Base-by-base conservation (phyloP, 2,888 invertebrate species). In the Gymnoscelis rufifasciata region DNA sequence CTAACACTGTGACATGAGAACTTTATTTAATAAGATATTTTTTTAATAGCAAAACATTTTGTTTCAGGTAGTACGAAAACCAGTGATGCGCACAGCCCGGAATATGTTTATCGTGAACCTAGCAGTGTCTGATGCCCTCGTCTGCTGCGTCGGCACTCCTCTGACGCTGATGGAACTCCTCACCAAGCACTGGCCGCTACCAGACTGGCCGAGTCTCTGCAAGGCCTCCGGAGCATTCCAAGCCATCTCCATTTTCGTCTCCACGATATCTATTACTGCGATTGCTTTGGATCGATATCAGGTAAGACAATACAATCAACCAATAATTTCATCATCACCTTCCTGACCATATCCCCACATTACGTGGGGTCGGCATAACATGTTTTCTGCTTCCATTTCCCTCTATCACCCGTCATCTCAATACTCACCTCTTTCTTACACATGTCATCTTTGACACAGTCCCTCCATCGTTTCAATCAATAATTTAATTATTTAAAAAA, bases 241-340 rank as follows among this genome's bases (percentile, higher is more conserved):
- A 73, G 97, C 95, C 0, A 93, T 94, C 53, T 97, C 96, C 65
- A 95, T 97, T 60, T 97, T 96, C 74, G 96, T 97, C 0, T 97
- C 97, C 0, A 97, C 97, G 0, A 95, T 97, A 69, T 95, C 96
- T 56, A 97, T 97, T 61, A 96, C 97, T 2, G 97, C 97, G 6
- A 97, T 97, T 59, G 94, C 95, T 15, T 86, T 95, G 73, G 95
- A 95, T 70, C 89, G 95, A 81, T 95, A 95, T 80, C 94, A 94
- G 90, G 93, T 93, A 1, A 35, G 19, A 19, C 2, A 19, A 19
- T n/a, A n/a, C n/a, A n/a, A n/a, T n/a, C n/a, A n/a, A n/a, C n/a
- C n/a, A n/a, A n/a, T n/a, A n/a, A n/a, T n/a, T n/a, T n/a, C n/a
- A n/a, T n/a, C 7, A 31, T 31, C 1, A 4, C 1, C 13, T 7